These are phyloP conservation scores for Pinctada fucata DNA, from an alignment of 2,888 invertebrate species.

Conservation along the genomic window DNA sequence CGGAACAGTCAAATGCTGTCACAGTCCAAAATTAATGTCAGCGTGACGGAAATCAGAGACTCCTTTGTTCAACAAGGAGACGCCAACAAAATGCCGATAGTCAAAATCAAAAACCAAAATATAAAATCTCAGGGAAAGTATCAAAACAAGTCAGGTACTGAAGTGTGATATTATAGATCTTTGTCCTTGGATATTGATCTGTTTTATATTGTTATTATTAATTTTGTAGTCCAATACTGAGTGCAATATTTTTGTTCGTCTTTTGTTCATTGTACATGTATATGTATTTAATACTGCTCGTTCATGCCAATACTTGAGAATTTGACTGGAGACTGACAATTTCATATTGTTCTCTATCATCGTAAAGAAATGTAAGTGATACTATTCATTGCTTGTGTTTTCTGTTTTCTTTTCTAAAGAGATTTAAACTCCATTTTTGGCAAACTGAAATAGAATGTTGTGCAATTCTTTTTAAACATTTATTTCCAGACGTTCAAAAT, in stretches of 20 bases:
- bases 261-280: not conserved
- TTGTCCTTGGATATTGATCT: not conserved
- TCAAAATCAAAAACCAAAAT: conserved; percentile 54
- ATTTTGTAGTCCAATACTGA: conserved; percentile 9
- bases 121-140: conserved; percentile 52
- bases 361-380: too few species aligned
- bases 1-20: conserved; percentile 29
- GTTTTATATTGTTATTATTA: not conserved
- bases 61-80: conserved; percentile 45
- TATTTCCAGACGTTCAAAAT: too few species aligned
- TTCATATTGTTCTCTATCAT: too few species aligned
- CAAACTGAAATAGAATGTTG: too few species aligned
- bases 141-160: conserved; percentile 50
- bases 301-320: too few species aligned
- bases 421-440: too few species aligned
- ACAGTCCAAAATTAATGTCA: conserved; percentile 39
- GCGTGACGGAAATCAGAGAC: conserved; percentile 52
- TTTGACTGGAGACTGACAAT: too few species aligned
- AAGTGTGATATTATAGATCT: conserved; percentile 47
- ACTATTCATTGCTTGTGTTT: too few species aligned
- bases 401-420: too few species aligned
- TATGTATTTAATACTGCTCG: not conserved
- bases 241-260: not conserved
- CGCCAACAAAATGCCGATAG: conserved; percentile 46
- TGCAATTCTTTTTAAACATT: too few species aligned